Conservation (phyloP, 2,888 invertebrate genomes). For the Psylliodes chrysocephalus region DNA sequence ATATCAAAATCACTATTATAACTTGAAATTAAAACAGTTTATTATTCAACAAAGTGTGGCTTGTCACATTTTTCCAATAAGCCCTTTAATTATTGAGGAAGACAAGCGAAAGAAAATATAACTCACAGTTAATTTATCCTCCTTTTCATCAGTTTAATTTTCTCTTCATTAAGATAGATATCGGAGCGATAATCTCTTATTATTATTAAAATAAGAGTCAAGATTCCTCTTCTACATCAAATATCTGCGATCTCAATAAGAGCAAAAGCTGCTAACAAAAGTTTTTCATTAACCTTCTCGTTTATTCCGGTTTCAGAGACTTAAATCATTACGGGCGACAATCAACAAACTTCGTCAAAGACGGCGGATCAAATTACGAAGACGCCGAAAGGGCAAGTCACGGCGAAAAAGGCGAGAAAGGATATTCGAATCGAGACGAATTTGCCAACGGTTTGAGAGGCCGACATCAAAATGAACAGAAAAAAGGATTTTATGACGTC, state of each 20-base stretch:
- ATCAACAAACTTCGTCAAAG: slow-evolving; percentile 43
- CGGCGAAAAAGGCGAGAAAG: slow-evolving; percentile 70
- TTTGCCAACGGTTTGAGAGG: slow-evolving; percentile 70
- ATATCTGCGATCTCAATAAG: slow-evolving; percentile 11
- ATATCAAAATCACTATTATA: no score
- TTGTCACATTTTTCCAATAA: no score
- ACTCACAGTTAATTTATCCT: background rate
- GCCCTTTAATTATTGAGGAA: no score
- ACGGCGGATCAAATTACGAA: slow-evolving; percentile 66
- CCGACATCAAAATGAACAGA: slow-evolving; percentile 67
- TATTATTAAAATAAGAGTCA: background rate
- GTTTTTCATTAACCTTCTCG: slow-evolving; percentile 2
- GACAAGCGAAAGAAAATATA: no score
- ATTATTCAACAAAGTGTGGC: no score
- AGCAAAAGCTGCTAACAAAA: slow-evolving; percentile 6
- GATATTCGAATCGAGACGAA: slow-evolving; percentile 66
- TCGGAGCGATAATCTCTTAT: no score
- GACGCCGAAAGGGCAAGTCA: slow-evolving; percentile 66
- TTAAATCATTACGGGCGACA: slow-evolving; percentile 16
- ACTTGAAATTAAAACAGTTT: no score
- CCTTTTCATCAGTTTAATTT: no score
- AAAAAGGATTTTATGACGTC: slow-evolving; percentile 68
- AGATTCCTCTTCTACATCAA: background rate
- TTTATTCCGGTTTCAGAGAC: slow-evolving; percentile 12
- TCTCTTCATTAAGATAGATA: no score